Evolutionary conservation across 2,888 invertebrate species (phyloP), one percentile per base, ranked within the genome.

Genomic region (Phrixothrix hirtus): DNA sequence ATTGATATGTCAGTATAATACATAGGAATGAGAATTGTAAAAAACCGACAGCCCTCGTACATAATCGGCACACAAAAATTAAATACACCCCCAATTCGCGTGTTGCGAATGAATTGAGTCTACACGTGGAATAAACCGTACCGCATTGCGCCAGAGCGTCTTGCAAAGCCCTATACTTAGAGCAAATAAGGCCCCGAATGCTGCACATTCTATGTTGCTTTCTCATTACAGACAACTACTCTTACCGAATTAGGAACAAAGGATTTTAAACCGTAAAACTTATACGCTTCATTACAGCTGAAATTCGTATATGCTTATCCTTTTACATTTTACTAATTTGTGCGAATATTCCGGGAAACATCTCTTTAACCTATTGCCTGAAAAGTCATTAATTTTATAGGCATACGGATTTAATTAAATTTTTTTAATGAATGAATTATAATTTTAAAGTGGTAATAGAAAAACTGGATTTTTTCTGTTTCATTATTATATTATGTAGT

Each of bases 111-210:
- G 38, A 34, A 38, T 53, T 49, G 43, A 48, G 37, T 57, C 45
- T 45, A 27, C 25, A 21, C 50, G 48, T 57, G 56, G 54, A 45
- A 38, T 59, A 52, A 55, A 54, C 60, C 48, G 50, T 59, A 48
- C 62, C 62, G 62, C 60, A 62, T 48, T 60, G 62, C 62, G 59
- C 57, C 60, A 60, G 49, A 53, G 51, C 52, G 45, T 37, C 57
- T 51, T 50, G 55, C 46, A 57, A 57, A 57, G 42, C 53, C 44
- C 53, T 59, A 59, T 47, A 50, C 44, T 50, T 46, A 44, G 47
- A 31, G 47, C 31, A 49, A 57, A 59, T 59, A 59, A 46, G 53
- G 59, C 15, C n/a, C 9, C 41, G 29, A 59, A 52, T 57, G 43
- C n/a, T 47, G 46, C 37, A 16, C 39, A 32, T 43, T 27, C 35